Percentiles rank a stretch among this genome's conserved stretches.
Evolutionary conservation across 1,140 invertebrate genomes (phyloP).

Genomic region (Battus philenor): DNA sequence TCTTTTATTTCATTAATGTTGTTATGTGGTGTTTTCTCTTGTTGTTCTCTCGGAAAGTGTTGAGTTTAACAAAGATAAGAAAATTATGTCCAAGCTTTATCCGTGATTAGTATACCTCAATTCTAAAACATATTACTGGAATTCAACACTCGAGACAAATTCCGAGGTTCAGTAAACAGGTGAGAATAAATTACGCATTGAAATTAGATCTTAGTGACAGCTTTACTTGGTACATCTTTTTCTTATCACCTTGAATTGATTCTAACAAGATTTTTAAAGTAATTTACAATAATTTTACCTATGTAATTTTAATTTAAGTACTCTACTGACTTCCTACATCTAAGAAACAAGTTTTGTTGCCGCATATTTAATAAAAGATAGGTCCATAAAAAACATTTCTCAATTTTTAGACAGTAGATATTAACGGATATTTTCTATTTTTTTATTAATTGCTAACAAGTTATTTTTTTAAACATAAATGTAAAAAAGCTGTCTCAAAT

Average conservation of each 20-base stretch:
- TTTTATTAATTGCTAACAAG: too few relatives aligned
- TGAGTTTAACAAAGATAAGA: conserved; percentile 47
- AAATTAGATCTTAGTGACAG: conserved; percentile 47
- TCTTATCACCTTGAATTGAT: conserved; percentile 50
- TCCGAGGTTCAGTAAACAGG: conserved; percentile 32
- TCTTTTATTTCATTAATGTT: conserved; percentile 30
- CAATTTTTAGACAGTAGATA: too few relatives aligned
- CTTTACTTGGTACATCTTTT: conserved; percentile 42
- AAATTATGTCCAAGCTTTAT: conserved; percentile 42
- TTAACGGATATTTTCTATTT: too few relatives aligned
- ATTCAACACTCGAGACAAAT: conserved; percentile 27
- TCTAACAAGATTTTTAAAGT: too few relatives aligned
- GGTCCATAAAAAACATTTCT: too few relatives aligned
- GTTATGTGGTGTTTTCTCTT: conserved; percentile 50
- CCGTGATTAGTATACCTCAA: conserved; percentile 33
- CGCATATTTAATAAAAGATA: too few relatives aligned
- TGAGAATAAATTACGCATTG: conserved; percentile 57
- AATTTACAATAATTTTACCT: too few relatives aligned
- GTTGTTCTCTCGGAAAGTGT: conserved; percentile 51
- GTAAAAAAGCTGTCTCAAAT: too few relatives aligned
- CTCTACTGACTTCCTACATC: too few relatives aligned
- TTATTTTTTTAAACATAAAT: too few relatives aligned
- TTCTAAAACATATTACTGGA: conserved; percentile 31
- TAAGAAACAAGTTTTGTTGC: too few relatives aligned
- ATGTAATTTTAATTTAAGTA: too few relatives aligned